phyloP scores from a whole-genome alignment of 2,888 invertebrate species.

The Rotaria magnacalcarata region DNA sequence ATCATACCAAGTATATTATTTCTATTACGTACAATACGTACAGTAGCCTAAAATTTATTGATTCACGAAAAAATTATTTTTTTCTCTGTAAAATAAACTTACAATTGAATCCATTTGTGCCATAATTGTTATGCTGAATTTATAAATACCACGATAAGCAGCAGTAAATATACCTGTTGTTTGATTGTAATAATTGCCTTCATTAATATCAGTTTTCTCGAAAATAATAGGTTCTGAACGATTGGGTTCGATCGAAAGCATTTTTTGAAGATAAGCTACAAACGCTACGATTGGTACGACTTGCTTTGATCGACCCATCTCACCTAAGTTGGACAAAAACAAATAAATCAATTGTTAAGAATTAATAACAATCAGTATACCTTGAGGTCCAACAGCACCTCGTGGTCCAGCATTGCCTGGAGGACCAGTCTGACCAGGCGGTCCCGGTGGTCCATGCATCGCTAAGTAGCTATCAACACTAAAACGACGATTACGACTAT shows the following conservation, averaged over 20 bases:
- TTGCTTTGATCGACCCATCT: not conserved
- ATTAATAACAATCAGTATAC: not conserved
- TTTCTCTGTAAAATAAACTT: not conserved
- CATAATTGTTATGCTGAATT: conserved; percentile 27
- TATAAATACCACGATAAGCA: not conserved
- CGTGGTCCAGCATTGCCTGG: not conserved
- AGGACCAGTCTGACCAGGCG: not conserved
- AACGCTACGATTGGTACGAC: not conserved
- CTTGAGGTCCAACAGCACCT: conserved; percentile 24
- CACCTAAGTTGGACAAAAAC: not conserved
- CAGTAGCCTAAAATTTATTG: not conserved
- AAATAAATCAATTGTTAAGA: too few relatives aligned
- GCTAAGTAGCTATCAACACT: conserved; percentile 19
- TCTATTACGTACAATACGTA: not conserved
- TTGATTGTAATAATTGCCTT: not conserved
- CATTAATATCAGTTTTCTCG: conserved; percentile 2
- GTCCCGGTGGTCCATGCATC: conserved; percentile 27
- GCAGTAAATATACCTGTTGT: conserved; percentile 20
- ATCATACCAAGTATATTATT: conserved; percentile 1
- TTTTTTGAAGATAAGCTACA: conserved; percentile 30
- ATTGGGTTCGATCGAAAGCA: not conserved
- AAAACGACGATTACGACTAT: not conserved
- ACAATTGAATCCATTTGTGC: conserved; percentile 38
- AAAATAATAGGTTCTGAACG: conserved; percentile 1
- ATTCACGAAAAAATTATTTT: not conserved